A percentile compares a stretch with the other conserved stretches of the same genome.
phyloP scores from a whole-genome alignment of 1,140 invertebrate genomes.

The Camponotus pennsylvanicus region DNA sequence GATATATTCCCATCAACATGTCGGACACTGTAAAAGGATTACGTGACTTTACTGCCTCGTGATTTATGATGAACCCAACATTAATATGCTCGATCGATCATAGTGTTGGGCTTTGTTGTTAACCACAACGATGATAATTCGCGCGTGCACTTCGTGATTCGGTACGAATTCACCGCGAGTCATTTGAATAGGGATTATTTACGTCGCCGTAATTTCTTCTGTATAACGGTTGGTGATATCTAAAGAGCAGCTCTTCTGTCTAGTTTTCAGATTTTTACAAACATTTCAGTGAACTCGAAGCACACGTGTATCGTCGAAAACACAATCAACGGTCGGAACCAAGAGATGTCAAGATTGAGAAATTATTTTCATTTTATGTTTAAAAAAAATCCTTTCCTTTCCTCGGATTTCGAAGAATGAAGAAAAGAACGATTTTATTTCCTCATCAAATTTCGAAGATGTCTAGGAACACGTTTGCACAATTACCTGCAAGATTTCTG shows the following conservation, averaged over 20 bases:
- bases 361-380: conserved; percentile 4
- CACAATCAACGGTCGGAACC: neutral
- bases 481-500: conserved; percentile 90
- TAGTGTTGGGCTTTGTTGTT: conserved; percentile 47
- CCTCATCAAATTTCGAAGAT: neutral
- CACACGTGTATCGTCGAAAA: neutral
- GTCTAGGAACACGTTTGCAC: neutral
- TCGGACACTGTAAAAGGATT: conserved; percentile 88
- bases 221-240: neutral
- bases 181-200: conserved; percentile 54
- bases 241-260: neutral
- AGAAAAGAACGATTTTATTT: neutral
- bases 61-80: conserved; percentile 67
- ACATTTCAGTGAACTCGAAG: neutral
- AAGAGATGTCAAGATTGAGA: neutral
- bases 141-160: conserved; percentile 53
- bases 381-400: neutral
- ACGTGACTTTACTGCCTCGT: conserved; percentile 40
- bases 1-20: conserved; percentile 93
- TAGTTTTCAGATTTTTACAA: neutral
- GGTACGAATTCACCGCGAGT: conserved; percentile 10
- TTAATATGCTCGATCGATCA: conserved; percentile 66
- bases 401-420: neutral
- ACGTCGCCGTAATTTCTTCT: neutral
- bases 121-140: conserved; percentile 53